Base-by-base conservation (phyloP, 2,888 invertebrate genomes). In the Ariolimax columbianus region DNA sequence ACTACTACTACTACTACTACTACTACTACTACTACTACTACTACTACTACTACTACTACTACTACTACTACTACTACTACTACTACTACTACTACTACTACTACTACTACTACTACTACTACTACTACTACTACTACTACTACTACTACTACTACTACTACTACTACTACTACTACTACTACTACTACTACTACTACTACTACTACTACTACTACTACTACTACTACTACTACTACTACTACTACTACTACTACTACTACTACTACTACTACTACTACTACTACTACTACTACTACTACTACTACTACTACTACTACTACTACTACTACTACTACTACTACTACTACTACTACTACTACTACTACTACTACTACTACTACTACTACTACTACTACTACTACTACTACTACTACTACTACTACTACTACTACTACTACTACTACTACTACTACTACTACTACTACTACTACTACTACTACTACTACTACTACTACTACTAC, bases 11-110 rank as follows among this genome's bases (percentile, higher is more conserved):
- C 17, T 79, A 78, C 36, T 78, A 78, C 36, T 78, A 78, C 36
- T 78, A 78, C 36, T 78, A 66, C 19, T 38, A 70, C 17, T 79
- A 78, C 36, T 78, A 78, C 36, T 78, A 78, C 36, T 78, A 78
- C 36, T 78, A 66, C 19, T 38, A 70, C 17, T 79, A 78, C 36
- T 78, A 78, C 36, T 78, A 78, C 36, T 78, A 78, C 36, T 78
- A 66, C 19, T 38, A 70, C 17, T 79, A 78, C 36, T 78, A 78
- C 36, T 78, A 78, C 36, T 78, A 78, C 36, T 78, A 66, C 19
- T 38, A 70, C 17, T 79, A 78, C 36, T 78, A 78, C 36, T 78
- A 78, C 36, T 78, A 78, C 36, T 78, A 66, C 19, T 38, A 70
- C 17, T 79, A 78, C 36, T 78, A 78, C 36, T 78, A 78, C 36